Percentiles rank a stretch among this genome's conserved stretches.
phyloP scores from a whole-genome alignment of 2,888 invertebrate species.

The Coelopa pilipes region DNA sequence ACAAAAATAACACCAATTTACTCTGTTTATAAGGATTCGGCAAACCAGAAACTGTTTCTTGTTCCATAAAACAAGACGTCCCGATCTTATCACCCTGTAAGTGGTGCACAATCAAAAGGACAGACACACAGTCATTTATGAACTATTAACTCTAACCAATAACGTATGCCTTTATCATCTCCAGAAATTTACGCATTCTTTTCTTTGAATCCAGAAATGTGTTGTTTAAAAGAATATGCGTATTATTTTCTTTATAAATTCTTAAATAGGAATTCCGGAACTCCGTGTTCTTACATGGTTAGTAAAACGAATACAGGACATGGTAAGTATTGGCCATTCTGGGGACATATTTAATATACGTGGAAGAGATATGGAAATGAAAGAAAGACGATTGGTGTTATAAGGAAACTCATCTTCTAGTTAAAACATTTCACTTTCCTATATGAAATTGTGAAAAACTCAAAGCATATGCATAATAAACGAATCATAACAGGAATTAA shows the following conservation, averaged over 20 bases:
- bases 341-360: not conserved
- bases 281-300: too few relatives aligned
- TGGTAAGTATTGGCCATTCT: too few relatives aligned
- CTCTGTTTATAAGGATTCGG: constrained; percentile 1
- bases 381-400: not conserved
- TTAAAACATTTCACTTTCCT: too few relatives aligned
- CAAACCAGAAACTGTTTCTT: not conserved
- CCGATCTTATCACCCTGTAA: not conserved
- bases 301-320: too few relatives aligned
- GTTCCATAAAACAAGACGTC: not conserved
- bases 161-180: too few relatives aligned
- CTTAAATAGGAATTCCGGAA: too few relatives aligned
- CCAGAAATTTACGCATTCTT: too few relatives aligned
- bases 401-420: too few relatives aligned
- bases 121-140: not conserved
- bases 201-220: too few relatives aligned
- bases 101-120: not conserved
- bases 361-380: not conserved
- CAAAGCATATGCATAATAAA: not conserved
- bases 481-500: constrained; percentile 5
- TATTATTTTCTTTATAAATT: too few relatives aligned
- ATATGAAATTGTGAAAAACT: not conserved
- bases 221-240: too few relatives aligned
- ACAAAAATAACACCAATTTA: constrained; percentile 18
- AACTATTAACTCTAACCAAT: too few relatives aligned